A percentile compares a stretch with the other conserved stretches of the same genome.
phyloP scores from a whole-genome alignment of 2,888 invertebrate genomes.

The Erannis defoliaria region DNA sequence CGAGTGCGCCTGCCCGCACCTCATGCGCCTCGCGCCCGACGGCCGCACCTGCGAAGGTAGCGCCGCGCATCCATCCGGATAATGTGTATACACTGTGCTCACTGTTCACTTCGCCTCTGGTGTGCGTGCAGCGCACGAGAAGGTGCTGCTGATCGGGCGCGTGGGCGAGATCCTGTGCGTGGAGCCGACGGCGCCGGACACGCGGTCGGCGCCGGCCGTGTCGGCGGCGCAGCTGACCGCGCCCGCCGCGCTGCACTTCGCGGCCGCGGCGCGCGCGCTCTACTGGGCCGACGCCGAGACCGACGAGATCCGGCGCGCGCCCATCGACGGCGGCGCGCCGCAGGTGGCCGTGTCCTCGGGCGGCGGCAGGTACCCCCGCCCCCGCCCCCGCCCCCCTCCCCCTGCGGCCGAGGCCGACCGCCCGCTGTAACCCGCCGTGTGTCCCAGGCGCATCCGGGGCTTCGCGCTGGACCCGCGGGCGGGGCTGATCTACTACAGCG shows the following conservation, averaged over 20 bases:
- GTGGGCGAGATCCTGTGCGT: constrained; percentile 94
- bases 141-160: constrained; percentile 92
- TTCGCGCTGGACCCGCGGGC: constrained; percentile 95
- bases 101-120: too few relatives aligned
- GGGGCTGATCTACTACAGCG: constrained; percentile 90
- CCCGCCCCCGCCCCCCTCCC: too few relatives aligned
- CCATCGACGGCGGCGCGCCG: constrained; percentile 87
- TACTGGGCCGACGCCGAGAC: constrained; percentile 93
- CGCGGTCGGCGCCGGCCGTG: constrained; percentile 92
- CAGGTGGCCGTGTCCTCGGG: background rate
- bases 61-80: too few relatives aligned
- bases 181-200: constrained; percentile 90
- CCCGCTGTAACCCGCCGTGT: background rate
- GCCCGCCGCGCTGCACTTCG: constrained; percentile 90
- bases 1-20: constrained; percentile 94
- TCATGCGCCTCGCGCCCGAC: constrained; percentile 91
- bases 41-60: constrained; percentile 70
- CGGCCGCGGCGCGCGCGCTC: constrained; percentile 88
- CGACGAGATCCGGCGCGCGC: constrained; percentile 19
- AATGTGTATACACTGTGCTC: too few relatives aligned
- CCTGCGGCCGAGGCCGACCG: background rate
- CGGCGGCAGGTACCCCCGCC: background rate
- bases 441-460: constrained; percentile 76
- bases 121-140: constrained; percentile 89
- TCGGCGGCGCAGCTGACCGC: constrained; percentile 90